Evolutionary conservation across 2,888 invertebrate species (phyloP), one percentile per base, ranked within the genome.

Genomic region (Ferdinandea cuprea): DNA sequence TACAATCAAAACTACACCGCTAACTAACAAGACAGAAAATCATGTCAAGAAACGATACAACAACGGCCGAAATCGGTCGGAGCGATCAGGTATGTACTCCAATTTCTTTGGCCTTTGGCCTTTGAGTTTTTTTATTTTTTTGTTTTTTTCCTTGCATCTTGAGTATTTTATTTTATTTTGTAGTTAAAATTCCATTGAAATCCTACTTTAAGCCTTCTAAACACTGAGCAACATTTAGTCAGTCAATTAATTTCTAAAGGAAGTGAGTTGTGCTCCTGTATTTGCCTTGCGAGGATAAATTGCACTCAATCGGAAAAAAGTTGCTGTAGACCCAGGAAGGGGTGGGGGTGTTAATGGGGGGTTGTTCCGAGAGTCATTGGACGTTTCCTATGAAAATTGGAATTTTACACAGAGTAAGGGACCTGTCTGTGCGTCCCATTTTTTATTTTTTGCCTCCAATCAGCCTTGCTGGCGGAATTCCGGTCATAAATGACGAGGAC

Each of bases 11-110:
- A 59, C 52, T 15, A 68, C 48, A 72, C 19, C 28, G 11, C 54
- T 7, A 66, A 66, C 66, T 66, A 83, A 77, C 78, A 56, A n/a
- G 21, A 52, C 50, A 80, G 28, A 59, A 52, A 65, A 76, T 21
- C n/a, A 83, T 83, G 83, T 83, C 83, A 56, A 78, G 83, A 63
- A 83, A 63, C 68, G 83, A 83, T 44, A 72, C 83, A 78, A 61
- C 72, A 46, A 78, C 83, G 56, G 83, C 78, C 44, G 83, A 83
- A 72, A 83, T 83, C 25, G 83, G 83, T 40, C 83, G 83, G 5
- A 83, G 83, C 52, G 83, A 83, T 37, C 83, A 83, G 83, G 83
- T 83, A 73, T 61, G 83, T 78, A 65, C 6, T 3, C 15, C 30
- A 5, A 37, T 8, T 28, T 25, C 28, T 13, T 15, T 7, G 40